Percentiles rank a stretch among this genome's conserved stretches.
phyloP scores from a whole-genome alignment of 2,113 vertebrate genomes.

The Bubo bubo region DNA sequence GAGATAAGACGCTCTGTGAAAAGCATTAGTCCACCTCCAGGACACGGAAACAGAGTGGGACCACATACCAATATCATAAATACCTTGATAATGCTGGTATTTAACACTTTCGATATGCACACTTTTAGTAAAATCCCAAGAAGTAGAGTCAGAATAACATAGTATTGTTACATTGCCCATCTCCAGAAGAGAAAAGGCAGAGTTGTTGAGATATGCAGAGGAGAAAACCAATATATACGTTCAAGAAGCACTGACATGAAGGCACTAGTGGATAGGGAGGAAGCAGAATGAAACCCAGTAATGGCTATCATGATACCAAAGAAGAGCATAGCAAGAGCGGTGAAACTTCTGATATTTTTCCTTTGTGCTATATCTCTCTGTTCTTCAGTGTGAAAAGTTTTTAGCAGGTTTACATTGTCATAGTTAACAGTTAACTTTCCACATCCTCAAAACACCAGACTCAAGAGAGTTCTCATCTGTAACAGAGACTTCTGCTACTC shows the following conservation, averaged over 20 bases:
- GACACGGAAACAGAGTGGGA: neutral
- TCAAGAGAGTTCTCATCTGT: neutral
- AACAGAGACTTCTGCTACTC: neutral
- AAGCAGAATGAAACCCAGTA: neutral
- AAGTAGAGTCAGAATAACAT: neutral
- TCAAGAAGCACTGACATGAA: neutral
- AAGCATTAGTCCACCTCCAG: neutral
- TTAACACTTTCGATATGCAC: neutral
- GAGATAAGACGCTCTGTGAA: neutral
- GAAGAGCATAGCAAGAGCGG: neutral
- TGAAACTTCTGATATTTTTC: neutral
- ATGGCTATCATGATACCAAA: neutral
- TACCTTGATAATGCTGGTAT: neutral
- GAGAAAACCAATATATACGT: neutral
- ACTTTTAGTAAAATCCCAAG: fast-evolving
- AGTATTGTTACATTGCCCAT: neutral
- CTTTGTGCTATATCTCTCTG: neutral
- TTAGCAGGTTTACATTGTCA: neutral
- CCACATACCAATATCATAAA: neutral
- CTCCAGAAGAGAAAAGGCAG: neutral
- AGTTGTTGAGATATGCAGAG: neutral
- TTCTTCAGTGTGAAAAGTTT: neutral
- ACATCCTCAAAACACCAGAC: neutral
- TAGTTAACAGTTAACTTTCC: neutral
- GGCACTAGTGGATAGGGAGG: neutral